These are phyloP conservation scores for Bhutanitis thaidina DNA, from an alignment of 2,888 invertebrate species.

Conservation along the genomic window DNA sequence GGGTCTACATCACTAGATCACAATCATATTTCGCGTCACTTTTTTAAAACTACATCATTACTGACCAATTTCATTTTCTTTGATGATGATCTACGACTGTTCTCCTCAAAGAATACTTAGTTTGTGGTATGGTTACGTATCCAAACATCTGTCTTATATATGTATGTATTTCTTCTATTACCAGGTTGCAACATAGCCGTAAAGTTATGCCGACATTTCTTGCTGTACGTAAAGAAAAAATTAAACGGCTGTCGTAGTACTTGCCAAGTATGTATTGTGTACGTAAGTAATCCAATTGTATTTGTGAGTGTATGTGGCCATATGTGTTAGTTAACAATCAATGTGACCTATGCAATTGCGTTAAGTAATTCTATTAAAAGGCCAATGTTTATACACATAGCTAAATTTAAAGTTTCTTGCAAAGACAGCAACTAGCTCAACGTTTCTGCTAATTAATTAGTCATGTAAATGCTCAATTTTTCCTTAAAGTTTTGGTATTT, in stretches of 20 bases:
- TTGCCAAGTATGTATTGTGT: constrained; percentile 7
- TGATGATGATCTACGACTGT: constrained; percentile 46
- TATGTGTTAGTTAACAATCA: constrained; percentile 46
- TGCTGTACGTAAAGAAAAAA: constrained; percentile 45
- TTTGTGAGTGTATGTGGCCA: constrained; percentile 26
- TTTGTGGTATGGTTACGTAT: constrained; percentile 66
- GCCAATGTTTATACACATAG: constrained; percentile 63
- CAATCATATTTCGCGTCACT: too few relatives aligned
- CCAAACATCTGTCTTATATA: constrained; percentile 69
- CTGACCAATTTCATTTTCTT: constrained; percentile 70
- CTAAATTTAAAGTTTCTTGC: constrained; percentile 39
- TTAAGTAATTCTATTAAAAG: constrained; percentile 56
- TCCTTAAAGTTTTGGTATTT: not conserved
- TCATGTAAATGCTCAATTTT: not conserved
- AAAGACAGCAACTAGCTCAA: constrained; percentile 27
- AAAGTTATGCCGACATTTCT: constrained; percentile 43
- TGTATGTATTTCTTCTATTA: constrained; percentile 63
- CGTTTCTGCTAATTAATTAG: constrained; percentile 20
- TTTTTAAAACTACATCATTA: constrained; percentile 28
- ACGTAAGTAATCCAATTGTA: constrained; percentile 21
- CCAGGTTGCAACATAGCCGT: constrained; percentile 58
- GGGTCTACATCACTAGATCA: too few relatives aligned
- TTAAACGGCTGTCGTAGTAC: constrained; percentile 24
- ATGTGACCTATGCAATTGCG: constrained; percentile 46
- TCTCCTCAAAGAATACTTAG: constrained; percentile 51